A percentile compares a stretch with the other conserved stretches of the same genome.
Conservation (phyloP, 2,888 invertebrate species). For the Autographa pulchrina region DNA sequence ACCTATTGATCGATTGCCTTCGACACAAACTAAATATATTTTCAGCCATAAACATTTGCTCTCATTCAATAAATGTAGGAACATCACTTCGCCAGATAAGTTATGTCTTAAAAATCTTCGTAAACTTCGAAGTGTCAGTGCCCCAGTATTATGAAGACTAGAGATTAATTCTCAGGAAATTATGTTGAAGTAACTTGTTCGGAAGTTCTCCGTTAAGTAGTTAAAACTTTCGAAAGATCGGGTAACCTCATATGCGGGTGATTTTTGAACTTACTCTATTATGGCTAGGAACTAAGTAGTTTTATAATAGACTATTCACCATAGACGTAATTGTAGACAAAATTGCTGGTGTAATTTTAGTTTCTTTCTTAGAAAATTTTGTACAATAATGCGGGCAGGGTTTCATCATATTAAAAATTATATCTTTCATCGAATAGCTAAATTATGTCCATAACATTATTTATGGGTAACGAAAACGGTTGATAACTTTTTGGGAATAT, state of each 20-base stretch:
- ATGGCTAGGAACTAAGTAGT: background rate
- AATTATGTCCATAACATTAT: too few relatives aligned
- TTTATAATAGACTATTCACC: background rate
- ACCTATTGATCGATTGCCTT: too few relatives aligned
- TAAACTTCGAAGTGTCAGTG: constrained; percentile 40
- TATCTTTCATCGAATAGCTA: too few relatives aligned
- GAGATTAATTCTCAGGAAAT: constrained; percentile 57
- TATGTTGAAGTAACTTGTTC: constrained; percentile 46
- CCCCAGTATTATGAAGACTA: constrained; percentile 46
- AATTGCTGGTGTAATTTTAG: too few relatives aligned
- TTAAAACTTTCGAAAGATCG: constrained; percentile 45
- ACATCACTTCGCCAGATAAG: background rate
- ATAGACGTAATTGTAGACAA: background rate
- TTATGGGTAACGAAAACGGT: too few relatives aligned
- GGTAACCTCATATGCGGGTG: constrained; percentile 40
- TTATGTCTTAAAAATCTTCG: constrained; percentile 28
- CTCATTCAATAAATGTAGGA: too few relatives aligned
- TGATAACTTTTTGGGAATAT: too few relatives aligned
- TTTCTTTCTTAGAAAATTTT: too few relatives aligned
- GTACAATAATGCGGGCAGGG: too few relatives aligned
- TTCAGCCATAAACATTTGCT: too few relatives aligned
- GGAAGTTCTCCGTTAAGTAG: constrained; percentile 50
- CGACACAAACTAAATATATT: too few relatives aligned
- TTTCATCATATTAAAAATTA: too few relatives aligned
- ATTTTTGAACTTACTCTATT: constrained; percentile 22